Percentiles rank a stretch among this genome's conserved stretches.
phyloP scores from a whole-genome alignment of 2,888 invertebrate genomes.

The Teleogryllus oceanicus region DNA sequence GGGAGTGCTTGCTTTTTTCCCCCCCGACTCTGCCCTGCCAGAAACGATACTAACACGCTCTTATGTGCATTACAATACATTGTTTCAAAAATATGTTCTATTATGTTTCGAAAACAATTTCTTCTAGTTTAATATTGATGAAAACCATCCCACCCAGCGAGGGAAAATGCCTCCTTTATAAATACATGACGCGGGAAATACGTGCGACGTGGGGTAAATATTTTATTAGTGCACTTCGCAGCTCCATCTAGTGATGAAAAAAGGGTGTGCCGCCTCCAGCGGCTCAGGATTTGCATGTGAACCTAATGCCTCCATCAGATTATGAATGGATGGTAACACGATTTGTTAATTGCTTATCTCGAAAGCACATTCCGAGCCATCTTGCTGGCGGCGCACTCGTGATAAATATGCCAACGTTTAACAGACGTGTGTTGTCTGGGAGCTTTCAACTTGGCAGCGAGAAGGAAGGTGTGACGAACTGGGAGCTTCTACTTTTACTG shows the following conservation, averaged over 20 bases:
- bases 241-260: constrained; percentile 9
- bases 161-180: constrained; percentile 7
- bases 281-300: neutral
- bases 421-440: too few relatives aligned
- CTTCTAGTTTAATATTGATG: constrained; percentile 10
- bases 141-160: neutral
- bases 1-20: constrained; percentile 31
- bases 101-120: constrained; percentile 18
- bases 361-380: too few relatives aligned
- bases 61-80: constrained; percentile 18
- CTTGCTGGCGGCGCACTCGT: too few relatives aligned
- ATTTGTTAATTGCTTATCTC: neutral
- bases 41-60: constrained; percentile 18
- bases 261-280: neutral
- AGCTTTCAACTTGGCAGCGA: too few relatives aligned
- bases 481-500: too few relatives aligned
- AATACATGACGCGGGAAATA: neutral
- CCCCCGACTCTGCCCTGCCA: neutral
- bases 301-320: neutral
- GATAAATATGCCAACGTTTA: too few relatives aligned
- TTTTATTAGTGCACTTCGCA: constrained; percentile 9
- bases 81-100: constrained; percentile 2
- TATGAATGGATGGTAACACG: neutral
- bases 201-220: neutral
- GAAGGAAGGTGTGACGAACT: too few relatives aligned